Conservation (phyloP, 2,113 vertebrate genomes). For the Cervus canadensis region DNA sequence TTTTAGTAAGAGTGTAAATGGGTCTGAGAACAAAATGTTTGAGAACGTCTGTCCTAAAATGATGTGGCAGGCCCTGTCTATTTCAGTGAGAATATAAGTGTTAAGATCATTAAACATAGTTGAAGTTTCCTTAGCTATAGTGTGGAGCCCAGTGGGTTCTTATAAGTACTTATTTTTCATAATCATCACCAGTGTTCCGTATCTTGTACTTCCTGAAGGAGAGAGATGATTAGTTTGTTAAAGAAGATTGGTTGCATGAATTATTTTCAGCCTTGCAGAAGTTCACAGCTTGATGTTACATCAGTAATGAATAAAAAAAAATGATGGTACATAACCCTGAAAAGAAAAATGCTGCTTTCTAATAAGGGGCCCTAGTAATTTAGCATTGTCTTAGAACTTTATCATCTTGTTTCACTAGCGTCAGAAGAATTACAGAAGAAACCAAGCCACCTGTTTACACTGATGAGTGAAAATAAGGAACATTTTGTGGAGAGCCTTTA, state of each 20-base stretch:
- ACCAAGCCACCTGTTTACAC: neutral
- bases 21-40: neutral
- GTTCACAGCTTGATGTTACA: constrained; percentile 56
- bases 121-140: neutral
- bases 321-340: neutral
- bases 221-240: constrained; percentile 60
- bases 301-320: constrained; percentile 53
- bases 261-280: constrained; percentile 66
- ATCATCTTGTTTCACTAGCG: neutral
- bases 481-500: neutral
- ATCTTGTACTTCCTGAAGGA: constrained; percentile 68
- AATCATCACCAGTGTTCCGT: constrained; percentile 11
- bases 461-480: neutral
- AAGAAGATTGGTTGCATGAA: constrained; percentile 64
- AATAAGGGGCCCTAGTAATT: neutral
- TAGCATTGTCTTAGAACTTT: neutral
- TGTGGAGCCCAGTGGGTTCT: neutral
- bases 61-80: neutral
- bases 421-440: neutral
- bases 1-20: neutral
- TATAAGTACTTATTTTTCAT: neutral
- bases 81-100: neutral
- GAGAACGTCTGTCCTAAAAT: neutral
- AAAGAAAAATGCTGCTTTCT: constrained; percentile 34
- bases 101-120: neutral